Evolutionary conservation across 1,140 invertebrate species (phyloP), one percentile per base, ranked within the genome.

Genomic region (Trichonephila inaurata): DNA sequence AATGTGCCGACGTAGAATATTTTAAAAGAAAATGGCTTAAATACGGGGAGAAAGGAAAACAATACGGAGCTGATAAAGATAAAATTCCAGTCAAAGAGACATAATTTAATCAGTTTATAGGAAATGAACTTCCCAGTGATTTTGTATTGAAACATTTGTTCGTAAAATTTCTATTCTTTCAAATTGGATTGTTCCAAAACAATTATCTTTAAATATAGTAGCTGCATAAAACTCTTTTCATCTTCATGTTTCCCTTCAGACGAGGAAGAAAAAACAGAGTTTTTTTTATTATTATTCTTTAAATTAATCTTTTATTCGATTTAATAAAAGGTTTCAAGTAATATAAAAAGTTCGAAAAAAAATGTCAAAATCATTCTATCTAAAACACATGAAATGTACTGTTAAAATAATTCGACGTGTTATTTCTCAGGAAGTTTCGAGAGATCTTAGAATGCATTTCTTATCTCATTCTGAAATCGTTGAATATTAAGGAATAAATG

Each of bases 71-170:
- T 62, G 61, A 77, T 77, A 77, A 77, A 19, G 33, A 51, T 77
- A 14, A 33, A 77, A 77, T 77, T 18, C 40, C 28, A 77, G 69
- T 77, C 69, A 77, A 77, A 77, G 24, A 33, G 24, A 72, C 28
- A 77, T 77, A 77, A 77, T 77, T 77, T 77, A 77, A 77, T 77
- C 69, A 77, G 33, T 77, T 77, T 77, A 77, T 33, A 14, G 4
- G 3, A 18, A 33, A 28, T 77, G 69, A 77, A 19, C 33, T 18
- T 33, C 61, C 6, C 61, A 0, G 2, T 77, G 16, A 62, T 77
- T 28, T 33, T 77, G 33, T 28, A 19, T 77, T 28, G 16, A 77
- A 24, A 33, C 16, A 19, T 77, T 51, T 40, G 28, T 77, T 77
- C 28, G 3, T 7, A 16, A 40, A 77, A 33, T 77, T 28, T 14